A percentile compares a stretch with the other conserved stretches of the same genome.
Evolutionary conservation across 92 coral and sea anemone genomes (phyloP).

Genomic region (Porites cylindrica): DNA sequence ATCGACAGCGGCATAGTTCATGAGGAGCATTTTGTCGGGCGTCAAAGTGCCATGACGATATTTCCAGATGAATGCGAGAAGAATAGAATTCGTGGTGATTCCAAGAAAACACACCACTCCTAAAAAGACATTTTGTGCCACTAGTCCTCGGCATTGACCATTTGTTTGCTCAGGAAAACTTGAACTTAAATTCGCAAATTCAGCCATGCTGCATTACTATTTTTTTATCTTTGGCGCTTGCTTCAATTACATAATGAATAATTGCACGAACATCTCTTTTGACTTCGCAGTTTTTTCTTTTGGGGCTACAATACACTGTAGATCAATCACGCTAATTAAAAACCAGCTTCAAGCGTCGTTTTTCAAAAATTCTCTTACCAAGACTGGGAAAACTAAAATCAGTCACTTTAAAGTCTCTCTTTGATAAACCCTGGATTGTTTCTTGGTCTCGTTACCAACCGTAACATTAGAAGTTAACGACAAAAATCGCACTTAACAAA

Average conservation of each 20-base stretch:
- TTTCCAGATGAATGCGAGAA: constrained; percentile 47
- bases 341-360: too few species aligned
- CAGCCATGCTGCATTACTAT: not conserved
- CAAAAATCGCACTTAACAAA: not conserved
- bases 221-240: not conserved
- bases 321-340: too few species aligned
- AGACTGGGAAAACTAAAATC: not conserved
- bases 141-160: constrained; percentile 44
- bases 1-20: constrained; percentile 55
- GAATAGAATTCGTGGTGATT: constrained; percentile 23
- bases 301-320: too few species aligned
- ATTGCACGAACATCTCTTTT: too few species aligned
- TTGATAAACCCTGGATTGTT: too few species aligned
- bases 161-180: not conserved
- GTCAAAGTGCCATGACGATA: constrained; percentile 37
- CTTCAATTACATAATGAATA: not conserved
- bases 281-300: too few species aligned
- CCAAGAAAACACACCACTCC: constrained; percentile 46
- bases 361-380: too few species aligned
- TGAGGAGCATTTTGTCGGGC: constrained; percentile 59
- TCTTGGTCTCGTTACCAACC: too few species aligned
- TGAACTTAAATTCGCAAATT: not conserved
- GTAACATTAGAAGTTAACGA: not conserved
- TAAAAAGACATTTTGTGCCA: constrained; percentile 36
- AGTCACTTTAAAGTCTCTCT: too few species aligned